These are phyloP conservation scores for Falco berigora DNA, from an alignment of 2,797 vertebrate species.

Conservation along the genomic window DNA sequence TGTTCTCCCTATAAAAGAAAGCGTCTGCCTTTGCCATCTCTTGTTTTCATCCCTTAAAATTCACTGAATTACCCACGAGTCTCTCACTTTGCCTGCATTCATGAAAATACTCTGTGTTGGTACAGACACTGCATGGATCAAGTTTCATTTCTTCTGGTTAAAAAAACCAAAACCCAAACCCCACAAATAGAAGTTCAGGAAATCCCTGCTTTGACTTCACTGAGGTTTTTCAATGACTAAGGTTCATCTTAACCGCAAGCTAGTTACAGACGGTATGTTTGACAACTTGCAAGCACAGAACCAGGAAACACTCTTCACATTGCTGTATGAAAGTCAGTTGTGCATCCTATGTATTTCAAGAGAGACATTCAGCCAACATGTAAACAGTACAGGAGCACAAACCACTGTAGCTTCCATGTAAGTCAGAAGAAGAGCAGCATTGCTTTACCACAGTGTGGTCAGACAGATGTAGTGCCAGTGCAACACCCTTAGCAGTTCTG, in stretches of 20 bases:
- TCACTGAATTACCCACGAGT: background rate
- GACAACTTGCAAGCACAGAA: background rate
- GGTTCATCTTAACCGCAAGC: background rate
- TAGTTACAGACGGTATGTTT: background rate
- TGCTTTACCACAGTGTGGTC: background rate
- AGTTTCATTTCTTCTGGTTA: background rate
- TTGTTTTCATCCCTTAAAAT: background rate
- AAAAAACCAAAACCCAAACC: background rate
- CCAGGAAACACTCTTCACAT: background rate
- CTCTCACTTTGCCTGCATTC: background rate
- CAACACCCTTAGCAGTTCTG: background rate
- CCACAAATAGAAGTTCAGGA: background rate
- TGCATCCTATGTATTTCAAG: background rate
- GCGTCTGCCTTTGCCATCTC: background rate
- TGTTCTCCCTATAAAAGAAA: background rate
- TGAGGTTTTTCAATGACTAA: background rate
- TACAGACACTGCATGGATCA: background rate
- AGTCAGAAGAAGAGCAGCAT: background rate
- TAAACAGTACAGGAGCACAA: background rate
- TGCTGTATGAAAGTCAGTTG: background rate
- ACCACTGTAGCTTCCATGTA: fast-evolving
- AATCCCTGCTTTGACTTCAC: background rate
- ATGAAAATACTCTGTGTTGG: background rate
- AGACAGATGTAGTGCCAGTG: background rate
- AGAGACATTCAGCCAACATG: background rate